Base-by-base conservation (phyloP, 2,113 vertebrate species). In the Embiotoca jacksoni region DNA sequence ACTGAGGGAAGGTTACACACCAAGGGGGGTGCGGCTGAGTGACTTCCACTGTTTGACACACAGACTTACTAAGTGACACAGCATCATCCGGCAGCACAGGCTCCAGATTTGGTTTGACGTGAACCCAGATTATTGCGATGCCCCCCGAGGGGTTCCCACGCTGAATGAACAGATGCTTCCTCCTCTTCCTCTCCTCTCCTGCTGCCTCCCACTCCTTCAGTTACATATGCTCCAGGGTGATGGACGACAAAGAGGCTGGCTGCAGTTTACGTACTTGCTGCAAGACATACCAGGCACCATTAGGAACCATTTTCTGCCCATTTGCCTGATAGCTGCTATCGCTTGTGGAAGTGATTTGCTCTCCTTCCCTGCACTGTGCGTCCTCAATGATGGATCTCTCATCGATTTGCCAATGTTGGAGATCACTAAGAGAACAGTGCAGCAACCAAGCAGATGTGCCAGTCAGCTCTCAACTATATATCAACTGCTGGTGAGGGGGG, bases 291-390 rank as follows among this genome's bases (percentile, higher is more conserved):
- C 78, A 88, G 84, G 78, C 88, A 83, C 86, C 91, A 92, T 92
- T 91, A 92, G 85, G 74, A 86, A 82, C 82, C 84, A 88, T 91
- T 92, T 89, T 91, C 78, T 89, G 81, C 81, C 84, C 83, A 91
- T 91, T 92, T 91, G 84, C 81, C 90, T 89, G 89, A 92, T 92
- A 72, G 91, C 84, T 70, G 84, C 87, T 80, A 91, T 91, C 87
- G 36, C 87, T 89, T 88, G 82, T 84, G 65, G 68, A 69, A 81
- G 88, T 81, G 77, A 90, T 92, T 91, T 82, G 75, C 88, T 87
- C 80, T 78, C 71, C 76, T 62, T 82, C 66, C 78, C 68, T 66
- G 49, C 49, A 6, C 75, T 53, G 35, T 70, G 75, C 46, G 13
- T 82, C 81, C 67, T 77, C 58, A 47, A 54, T 90, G 91, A 92